Percentiles rank a stretch among this genome's conserved stretches.
These are phyloP conservation scores for Platycercus adscitus DNA, from an alignment of 2,113 vertebrate species.

Conservation along the genomic window DNA sequence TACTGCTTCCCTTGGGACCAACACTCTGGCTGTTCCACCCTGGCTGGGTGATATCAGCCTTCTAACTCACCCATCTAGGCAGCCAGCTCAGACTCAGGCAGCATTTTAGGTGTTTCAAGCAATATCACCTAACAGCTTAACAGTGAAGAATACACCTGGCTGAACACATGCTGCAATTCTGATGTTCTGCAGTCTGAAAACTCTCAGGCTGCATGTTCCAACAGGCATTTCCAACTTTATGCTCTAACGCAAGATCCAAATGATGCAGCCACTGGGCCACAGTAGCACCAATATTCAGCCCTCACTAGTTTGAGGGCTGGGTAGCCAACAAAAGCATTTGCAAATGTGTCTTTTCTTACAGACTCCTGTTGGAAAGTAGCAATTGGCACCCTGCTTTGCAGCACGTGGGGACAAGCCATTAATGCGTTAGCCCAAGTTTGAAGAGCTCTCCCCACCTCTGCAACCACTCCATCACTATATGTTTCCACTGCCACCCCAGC, in stretches of 20 bases:
- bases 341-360: neutral
- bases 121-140: neutral
- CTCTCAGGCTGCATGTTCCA: neutral
- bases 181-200: neutral
- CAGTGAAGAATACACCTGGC: neutral
- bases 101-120: neutral
- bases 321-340: neutral
- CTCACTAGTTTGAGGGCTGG: neutral
- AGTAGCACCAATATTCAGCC: neutral
- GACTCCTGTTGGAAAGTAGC: neutral
- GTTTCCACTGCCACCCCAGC: neutral
- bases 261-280: neutral
- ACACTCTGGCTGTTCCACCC: neutral
- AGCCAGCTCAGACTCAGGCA: neutral
- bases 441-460: neutral
- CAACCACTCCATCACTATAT: constrained; percentile 2
- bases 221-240: neutral
- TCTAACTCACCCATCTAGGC: neutral
- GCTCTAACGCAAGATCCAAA: neutral
- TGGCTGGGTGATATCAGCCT: neutral
- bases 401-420: neutral
- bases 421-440: neutral
- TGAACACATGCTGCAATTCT: neutral
- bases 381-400: neutral
- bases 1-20: neutral